Evolutionary conservation across 2,888 invertebrate species (phyloP), one percentile per base, ranked within the genome.

Genomic region (Alloplasta piceator): DNA sequence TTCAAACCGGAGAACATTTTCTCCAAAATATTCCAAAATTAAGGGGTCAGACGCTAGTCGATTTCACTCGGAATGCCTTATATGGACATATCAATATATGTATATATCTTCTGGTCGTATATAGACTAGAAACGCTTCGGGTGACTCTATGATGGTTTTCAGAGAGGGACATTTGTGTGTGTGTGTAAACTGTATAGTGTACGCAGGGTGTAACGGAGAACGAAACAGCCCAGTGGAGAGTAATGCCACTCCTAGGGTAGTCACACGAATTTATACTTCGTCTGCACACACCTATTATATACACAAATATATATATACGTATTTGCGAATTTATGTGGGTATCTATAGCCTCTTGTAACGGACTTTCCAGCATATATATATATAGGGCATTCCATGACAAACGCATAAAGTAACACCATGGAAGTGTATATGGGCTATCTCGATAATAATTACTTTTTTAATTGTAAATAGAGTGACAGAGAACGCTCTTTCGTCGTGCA

Each of bases 81-180:
- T n/a, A 48, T 14, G 14, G 2, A 12, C 1, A 14, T 4, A 52
- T 52, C 12, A 6, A 52, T 52, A 52, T 52, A 12, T 50, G 6
- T 52, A 14, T 52, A n/a, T 52, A 52, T 14, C 16, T 12, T 14
- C 12, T 26, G 26, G 26, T 26, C 26, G 14, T 14, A n/a, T 82
- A 68, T 78, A 83, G 70, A 80, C 83, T 26, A 83, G 78, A 84
- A 86, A 83, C 78, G 84, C 85, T 85, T 86, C 84, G 82, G 84
- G 80, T 82, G 82, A 81, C 70, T 82, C 81, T 83, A 72, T 78
- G 68, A 72, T 48, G 67, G 48, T 75, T 26, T 58, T 10, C 55
- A 55, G 26, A 9, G 9, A 9, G 26, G 52, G 52, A 6, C 41
- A n/a, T n/a, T n/a, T n/a, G n/a, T n/a, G n/a, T n/a, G n/a, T 46